Percentiles rank a stretch among this genome's conserved stretches.
These are phyloP conservation scores for Vireo altiloquus DNA, from an alignment of 2,113 vertebrate species.

Conservation along the genomic window DNA sequence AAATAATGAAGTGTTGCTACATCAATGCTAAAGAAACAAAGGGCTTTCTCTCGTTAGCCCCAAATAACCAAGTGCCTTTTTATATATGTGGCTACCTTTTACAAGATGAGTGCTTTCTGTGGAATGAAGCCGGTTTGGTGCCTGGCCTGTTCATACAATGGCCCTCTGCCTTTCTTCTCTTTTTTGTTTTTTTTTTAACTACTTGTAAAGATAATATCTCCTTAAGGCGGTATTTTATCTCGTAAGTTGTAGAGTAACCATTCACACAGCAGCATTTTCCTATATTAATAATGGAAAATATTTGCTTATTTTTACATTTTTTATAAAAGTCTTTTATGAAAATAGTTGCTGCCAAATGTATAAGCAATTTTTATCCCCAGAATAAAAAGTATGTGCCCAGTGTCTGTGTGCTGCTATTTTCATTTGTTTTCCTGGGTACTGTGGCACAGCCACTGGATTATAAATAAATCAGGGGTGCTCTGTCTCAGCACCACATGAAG, in stretches of 20 bases:
- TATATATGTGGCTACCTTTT: conserved; percentile 28
- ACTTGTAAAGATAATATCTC: conserved; percentile 66
- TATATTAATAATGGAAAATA: conserved; percentile 66
- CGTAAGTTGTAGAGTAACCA: conserved; percentile 56
- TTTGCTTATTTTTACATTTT: conserved; percentile 71
- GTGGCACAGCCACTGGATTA: background rate
- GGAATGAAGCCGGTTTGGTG: background rate
- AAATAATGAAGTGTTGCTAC: conserved; percentile 46
- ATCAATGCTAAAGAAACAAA: conserved; percentile 19
- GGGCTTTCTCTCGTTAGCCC: conserved; percentile 24
- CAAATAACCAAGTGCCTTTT: conserved; percentile 61
- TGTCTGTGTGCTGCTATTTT: background rate
- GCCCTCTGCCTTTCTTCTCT: conserved; percentile 44
- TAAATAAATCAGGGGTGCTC: accelerated
- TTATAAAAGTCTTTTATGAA: conserved; percentile 67
- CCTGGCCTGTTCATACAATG: conserved; percentile 9
- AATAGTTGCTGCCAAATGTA: conserved; percentile 66
- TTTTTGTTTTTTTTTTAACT: conserved; percentile 38
- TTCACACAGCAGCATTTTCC: conserved; percentile 66
- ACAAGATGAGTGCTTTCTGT: conserved; percentile 29
- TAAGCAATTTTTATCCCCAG: conserved; percentile 64
- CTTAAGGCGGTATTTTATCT: conserved; percentile 63
- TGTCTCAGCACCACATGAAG: background rate
- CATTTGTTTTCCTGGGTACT: accelerated
- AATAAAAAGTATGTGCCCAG: conserved; percentile 54